phyloP scores from a whole-genome alignment of 2,888 invertebrate species.

The Drosophila falleni region DNA sequence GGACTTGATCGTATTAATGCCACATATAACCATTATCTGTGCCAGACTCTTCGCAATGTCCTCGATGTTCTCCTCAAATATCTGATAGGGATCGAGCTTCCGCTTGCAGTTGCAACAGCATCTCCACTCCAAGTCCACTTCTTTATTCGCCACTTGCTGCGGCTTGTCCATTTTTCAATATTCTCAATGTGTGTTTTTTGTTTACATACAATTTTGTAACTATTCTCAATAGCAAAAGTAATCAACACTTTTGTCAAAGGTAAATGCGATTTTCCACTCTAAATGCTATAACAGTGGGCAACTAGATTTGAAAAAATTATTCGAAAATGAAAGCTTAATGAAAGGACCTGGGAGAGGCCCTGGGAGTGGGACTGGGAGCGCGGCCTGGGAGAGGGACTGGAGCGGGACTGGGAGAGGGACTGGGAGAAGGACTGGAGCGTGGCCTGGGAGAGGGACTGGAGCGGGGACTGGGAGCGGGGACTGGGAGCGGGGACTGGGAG shows the following conservation, averaged over 20 bases:
- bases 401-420: too few species aligned
- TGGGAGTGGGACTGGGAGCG: too few species aligned
- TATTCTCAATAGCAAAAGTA: constrained; percentile 1
- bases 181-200: constrained; percentile 7
- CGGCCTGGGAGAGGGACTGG: too few species aligned
- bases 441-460: too few species aligned
- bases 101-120: constrained; percentile 64
- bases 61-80: constrained; percentile 72
- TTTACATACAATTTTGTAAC: constrained; percentile 48
- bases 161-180: constrained; percentile 26
- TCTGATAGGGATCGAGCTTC: constrained; percentile 65
- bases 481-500: too few species aligned
- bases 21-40: constrained; percentile 78
- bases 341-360: too few species aligned
- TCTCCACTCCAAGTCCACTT: constrained; percentile 8
- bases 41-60: constrained; percentile 65
- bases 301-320: neutral
- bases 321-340: neutral
- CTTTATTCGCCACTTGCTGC: constrained; percentile 6
- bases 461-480: too few species aligned
- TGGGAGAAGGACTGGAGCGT: too few species aligned
- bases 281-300: constrained; percentile 1
- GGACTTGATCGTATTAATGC: constrained; percentile 77
- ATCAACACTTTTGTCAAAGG: constrained; percentile 2
- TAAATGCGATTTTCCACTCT: neutral